phyloP scores from a whole-genome alignment of 2,888 invertebrate genomes.

The Cylindroiulus punctatus region DNA sequence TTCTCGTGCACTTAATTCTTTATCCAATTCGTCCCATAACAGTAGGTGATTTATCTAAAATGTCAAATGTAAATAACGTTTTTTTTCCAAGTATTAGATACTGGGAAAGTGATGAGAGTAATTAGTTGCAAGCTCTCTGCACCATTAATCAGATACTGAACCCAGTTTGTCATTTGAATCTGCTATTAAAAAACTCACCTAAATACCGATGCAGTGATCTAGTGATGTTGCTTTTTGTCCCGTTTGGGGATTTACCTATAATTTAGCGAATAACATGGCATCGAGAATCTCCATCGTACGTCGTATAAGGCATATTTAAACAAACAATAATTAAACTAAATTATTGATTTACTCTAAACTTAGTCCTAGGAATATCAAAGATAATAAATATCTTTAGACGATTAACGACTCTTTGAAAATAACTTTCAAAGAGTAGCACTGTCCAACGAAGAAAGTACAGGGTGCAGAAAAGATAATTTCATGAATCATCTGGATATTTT shows the following conservation, averaged over 20 bases:
- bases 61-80: slow-evolving; percentile 9
- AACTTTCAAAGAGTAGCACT: no score
- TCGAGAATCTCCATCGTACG: no score
- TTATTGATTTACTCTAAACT: no score
- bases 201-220: neutral
- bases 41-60: neutral
- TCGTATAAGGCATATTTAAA: no score
- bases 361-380: no score
- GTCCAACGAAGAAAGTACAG: no score
- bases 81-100: neutral
- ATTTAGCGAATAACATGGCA: neutral
- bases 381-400: no score
- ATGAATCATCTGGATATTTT: no score
- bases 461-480: no score
- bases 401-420: no score
- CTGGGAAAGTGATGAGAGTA: neutral
- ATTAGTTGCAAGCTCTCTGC: neutral
- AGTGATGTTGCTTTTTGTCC: neutral
- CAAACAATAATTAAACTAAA: no score
- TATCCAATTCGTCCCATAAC: neutral
- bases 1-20: neutral
- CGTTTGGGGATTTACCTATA: neutral
- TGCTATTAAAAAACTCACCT: neutral
- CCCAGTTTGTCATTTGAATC: slow-evolving; percentile 3
- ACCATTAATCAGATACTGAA: neutral